These are phyloP conservation scores for Dasypolia templi DNA, from an alignment of 2,888 invertebrate species.

Conservation along the genomic window DNA sequence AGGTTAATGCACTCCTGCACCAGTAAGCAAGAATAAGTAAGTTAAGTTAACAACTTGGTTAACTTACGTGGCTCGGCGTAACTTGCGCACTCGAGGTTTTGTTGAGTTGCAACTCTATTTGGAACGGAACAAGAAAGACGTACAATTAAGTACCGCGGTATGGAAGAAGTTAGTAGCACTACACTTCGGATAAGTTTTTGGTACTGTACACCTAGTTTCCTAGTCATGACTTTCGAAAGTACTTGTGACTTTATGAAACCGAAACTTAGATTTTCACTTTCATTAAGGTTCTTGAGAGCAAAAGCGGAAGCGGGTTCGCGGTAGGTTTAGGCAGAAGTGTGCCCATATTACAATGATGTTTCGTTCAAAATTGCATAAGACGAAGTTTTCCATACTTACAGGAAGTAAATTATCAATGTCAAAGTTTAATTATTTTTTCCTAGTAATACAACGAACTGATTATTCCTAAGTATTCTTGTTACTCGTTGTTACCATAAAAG, in stretches of 20 bases:
- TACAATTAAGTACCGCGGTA: neutral
- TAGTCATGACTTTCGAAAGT: neutral
- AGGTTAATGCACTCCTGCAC: slow-evolving; percentile 35
- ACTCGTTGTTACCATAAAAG: neutral
- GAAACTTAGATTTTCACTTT: neutral
- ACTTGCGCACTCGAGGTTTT: slow-evolving; percentile 14
- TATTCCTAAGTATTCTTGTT: neutral
- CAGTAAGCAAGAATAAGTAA: slow-evolving; percentile 34
- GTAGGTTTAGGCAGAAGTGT: too few relatives aligned
- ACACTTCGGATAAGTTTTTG: neutral
- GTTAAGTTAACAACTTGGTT: slow-evolving; percentile 31
- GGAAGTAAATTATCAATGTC: neutral
- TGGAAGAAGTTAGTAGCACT: slow-evolving; percentile 17
- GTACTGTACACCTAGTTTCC: neutral
- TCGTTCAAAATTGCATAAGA: neutral
- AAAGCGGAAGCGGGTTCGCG: too few relatives aligned
- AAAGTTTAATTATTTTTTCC: neutral
- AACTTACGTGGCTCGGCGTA: slow-evolving; percentile 25
- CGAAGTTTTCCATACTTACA: neutral
- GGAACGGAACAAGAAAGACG: slow-evolving; percentile 17
- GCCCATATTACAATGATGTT: neutral
- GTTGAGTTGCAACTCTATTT: neutral
- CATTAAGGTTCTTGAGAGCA: too few relatives aligned
- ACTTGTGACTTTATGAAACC: neutral
- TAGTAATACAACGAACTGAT: neutral